Conservation (phyloP, 2,888 invertebrate species). For the Plutella xylostella region DNA sequence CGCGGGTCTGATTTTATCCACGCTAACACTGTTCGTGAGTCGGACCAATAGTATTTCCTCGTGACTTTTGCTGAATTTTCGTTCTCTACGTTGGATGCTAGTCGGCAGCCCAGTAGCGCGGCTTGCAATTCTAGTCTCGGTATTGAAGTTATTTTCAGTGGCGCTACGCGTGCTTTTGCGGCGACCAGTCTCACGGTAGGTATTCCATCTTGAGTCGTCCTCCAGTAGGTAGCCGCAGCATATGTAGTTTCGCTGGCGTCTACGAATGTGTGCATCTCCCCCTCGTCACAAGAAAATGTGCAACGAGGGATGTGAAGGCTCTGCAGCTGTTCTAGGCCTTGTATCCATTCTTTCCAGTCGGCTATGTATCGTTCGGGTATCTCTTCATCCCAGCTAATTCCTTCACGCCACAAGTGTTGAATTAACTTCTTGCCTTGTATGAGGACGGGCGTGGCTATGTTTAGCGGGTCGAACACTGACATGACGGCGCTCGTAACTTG, state of each 20-base stretch:
- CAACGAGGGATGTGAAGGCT: background rate
- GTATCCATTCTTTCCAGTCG: background rate
- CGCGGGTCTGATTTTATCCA: too few species aligned
- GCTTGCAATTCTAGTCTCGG: too few species aligned
- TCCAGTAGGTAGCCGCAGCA: too few species aligned
- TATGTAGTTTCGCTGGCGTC: conserved; percentile 1
- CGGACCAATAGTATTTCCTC: too few species aligned
- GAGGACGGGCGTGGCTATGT: conserved; percentile 13
- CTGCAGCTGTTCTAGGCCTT: background rate
- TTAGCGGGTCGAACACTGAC: conserved; percentile 17
- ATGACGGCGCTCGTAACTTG: conserved; percentile 7
- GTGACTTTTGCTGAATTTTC: too few species aligned
- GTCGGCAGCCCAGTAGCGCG: too few species aligned
- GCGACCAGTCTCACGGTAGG: too few species aligned
- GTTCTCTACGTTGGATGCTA: too few species aligned
- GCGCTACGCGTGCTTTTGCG: too few species aligned
- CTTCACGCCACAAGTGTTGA: conserved; percentile 12
- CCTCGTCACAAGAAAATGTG: background rate
- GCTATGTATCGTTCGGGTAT: background rate
- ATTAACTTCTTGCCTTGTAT: conserved; percentile 15
- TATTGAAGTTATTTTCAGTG: too few species aligned
- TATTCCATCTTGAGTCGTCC: too few species aligned
- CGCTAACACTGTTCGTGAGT: too few species aligned
- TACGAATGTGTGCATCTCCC: conserved; percentile 1
- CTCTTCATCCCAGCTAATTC: conserved; percentile 12